Percentiles rank a stretch among this genome's conserved stretches.
Evolutionary conservation across 2,888 invertebrate genomes (phyloP).

Genomic region (Apotomis turbidana): DNA sequence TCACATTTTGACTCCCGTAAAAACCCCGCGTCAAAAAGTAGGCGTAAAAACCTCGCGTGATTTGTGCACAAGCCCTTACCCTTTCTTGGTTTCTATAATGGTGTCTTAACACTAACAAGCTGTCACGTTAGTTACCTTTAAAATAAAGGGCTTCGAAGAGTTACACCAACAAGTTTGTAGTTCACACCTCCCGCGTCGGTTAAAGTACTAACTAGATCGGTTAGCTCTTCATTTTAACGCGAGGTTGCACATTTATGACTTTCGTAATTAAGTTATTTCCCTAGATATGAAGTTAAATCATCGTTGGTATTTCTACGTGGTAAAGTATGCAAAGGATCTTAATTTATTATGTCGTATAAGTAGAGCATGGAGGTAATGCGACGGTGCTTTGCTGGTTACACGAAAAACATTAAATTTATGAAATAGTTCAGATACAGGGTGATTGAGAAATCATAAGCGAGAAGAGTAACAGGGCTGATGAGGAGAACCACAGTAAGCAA

Average conservation of each 20-base stretch:
- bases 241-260: conserved; percentile 65
- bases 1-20: too few relatives aligned
- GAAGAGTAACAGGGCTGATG: too few relatives aligned
- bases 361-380: too few relatives aligned
- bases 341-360: neutral
- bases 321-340: neutral
- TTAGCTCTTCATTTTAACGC: conserved; percentile 70
- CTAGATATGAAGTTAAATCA: neutral
- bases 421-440: too few relatives aligned
- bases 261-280: conserved; percentile 56
- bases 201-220: conserved; percentile 70
- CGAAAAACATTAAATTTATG: too few relatives aligned
- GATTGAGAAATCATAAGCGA: too few relatives aligned
- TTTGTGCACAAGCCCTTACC: too few relatives aligned
- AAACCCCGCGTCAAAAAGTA: too few relatives aligned
- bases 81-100: neutral
- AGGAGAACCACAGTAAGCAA: too few relatives aligned
- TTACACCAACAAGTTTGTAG: conserved; percentile 58
- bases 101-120: neutral
- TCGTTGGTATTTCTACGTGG: neutral
- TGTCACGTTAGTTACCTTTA: neutral
- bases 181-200: conserved; percentile 61
- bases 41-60: too few relatives aligned
- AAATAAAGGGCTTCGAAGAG: neutral
- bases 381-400: too few relatives aligned